Evolutionary conservation across 2,888 invertebrate genomes (phyloP), one percentile per base, ranked within the genome.

Genomic region (Lacanobia oleracea): DNA sequence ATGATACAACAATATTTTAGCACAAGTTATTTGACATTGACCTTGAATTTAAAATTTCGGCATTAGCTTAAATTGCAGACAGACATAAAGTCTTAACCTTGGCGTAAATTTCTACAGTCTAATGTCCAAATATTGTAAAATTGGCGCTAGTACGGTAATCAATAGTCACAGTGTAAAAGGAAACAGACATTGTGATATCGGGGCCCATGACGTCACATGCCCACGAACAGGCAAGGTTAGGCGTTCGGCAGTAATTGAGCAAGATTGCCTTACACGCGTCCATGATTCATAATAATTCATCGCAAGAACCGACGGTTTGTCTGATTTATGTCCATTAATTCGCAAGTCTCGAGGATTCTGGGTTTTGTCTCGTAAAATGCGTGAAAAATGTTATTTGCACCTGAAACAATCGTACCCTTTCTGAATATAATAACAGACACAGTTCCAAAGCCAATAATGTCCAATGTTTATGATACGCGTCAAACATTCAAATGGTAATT

Each of bases 201-300:
- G 72, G 75, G 68, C 60, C 73, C 82, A 81, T 90, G 89, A 91
- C 91, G 90, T 91, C 90, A 91, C 85, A 88, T 89, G 90, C 89
- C 87, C 84, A 84, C 88, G 80, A 90, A 89, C 88, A 81, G 82
- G 86, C 84, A 92, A 91, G 93, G 91, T 91, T 91, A 88, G 86
- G 79, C 82, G 80, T 83, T 84, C 72, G 86, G 85, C 86, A 84
- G 91, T 92, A 94, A 94, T 94, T 93, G 93, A 88, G 88, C 89
- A 92, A 92, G 92, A 93, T 93, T 91, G 91, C 90, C 87, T 87
- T 87, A 87, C 87, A 89, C 87, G 87, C 89, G 89, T 88, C 88
- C 90, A 90, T 91, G 92, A 91, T 88, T 92, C 91, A 92, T 83
- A 84, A 87, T 91, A 91, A 91, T 90, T 91, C 87, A 88, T 87